phyloP scores from a whole-genome alignment of 2,113 vertebrate genomes.

The Oceanodroma tethys region DNA sequence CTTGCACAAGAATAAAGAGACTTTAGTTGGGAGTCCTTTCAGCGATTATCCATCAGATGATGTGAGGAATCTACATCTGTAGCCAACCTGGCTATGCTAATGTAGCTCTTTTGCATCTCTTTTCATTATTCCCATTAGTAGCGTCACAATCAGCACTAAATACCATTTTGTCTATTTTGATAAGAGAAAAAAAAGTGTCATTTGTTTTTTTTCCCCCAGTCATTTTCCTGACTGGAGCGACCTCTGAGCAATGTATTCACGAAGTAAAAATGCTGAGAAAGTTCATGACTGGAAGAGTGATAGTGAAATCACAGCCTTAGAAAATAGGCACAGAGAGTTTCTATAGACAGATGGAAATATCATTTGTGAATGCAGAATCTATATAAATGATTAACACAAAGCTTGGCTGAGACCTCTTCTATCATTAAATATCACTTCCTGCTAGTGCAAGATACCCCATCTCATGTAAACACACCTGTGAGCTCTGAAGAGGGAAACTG shows the following conservation, averaged over 20 bases:
- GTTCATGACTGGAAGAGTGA: background rate
- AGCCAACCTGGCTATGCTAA: background rate
- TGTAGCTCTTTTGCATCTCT: background rate
- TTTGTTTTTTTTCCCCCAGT: background rate
- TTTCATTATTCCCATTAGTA: background rate
- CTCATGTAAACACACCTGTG: background rate
- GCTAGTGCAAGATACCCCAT: background rate
- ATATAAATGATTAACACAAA: background rate
- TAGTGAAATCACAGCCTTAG: background rate
- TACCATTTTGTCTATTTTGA: background rate
- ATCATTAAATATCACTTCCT: background rate
- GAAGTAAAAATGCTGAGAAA: background rate
- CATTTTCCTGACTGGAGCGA: background rate
- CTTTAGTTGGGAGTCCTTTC: background rate
- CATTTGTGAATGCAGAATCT: background rate
- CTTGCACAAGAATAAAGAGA: slow-evolving; percentile 5
- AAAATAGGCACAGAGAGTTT: background rate
- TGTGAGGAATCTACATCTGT: background rate
- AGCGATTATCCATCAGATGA: background rate
- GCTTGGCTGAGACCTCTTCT: background rate
- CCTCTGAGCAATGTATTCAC: background rate
- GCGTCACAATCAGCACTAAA: background rate
- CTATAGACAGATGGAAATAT: background rate
- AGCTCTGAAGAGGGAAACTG: background rate
- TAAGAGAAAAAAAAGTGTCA: background rate